Evolutionary conservation across 2,113 vertebrate genomes (phyloP).

Genomic region (Bujurquina vittata): DNA sequence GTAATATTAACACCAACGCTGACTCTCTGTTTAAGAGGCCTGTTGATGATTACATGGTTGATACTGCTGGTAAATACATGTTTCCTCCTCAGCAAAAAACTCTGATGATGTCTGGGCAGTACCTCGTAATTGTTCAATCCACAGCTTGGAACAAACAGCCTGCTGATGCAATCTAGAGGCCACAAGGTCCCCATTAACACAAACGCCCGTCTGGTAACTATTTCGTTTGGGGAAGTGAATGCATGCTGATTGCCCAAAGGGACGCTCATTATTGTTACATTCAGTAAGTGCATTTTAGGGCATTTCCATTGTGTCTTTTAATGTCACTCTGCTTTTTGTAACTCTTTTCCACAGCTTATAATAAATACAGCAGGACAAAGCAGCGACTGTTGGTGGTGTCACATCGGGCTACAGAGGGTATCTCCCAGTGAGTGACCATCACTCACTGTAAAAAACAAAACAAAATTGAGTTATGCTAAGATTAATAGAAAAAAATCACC

Average conservation of each 20-base stretch:
- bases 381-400: neutral
- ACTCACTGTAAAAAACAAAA: neutral
- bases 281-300: neutral
- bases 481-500: too few species aligned
- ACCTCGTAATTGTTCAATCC: neutral
- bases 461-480: neutral
- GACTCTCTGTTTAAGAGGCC: constrained; percentile 1
- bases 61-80: neutral
- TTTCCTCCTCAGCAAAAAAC: neutral
- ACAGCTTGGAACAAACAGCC: neutral
- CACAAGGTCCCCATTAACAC: constrained; percentile 8
- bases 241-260: neutral
- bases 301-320: neutral
- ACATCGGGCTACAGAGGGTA: neutral
- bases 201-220: neutral
- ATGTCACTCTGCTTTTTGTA: neutral
- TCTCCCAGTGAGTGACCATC: neutral
- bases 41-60: constrained; percentile 14
- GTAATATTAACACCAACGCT: neutral
- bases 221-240: neutral
- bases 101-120: neutral
- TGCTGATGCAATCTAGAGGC: neutral
- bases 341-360: neutral
- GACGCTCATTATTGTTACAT: neutral
- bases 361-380: neutral